Conservation (phyloP, 2,113 vertebrate species). For the Hippoglossus stenolepis region DNA sequence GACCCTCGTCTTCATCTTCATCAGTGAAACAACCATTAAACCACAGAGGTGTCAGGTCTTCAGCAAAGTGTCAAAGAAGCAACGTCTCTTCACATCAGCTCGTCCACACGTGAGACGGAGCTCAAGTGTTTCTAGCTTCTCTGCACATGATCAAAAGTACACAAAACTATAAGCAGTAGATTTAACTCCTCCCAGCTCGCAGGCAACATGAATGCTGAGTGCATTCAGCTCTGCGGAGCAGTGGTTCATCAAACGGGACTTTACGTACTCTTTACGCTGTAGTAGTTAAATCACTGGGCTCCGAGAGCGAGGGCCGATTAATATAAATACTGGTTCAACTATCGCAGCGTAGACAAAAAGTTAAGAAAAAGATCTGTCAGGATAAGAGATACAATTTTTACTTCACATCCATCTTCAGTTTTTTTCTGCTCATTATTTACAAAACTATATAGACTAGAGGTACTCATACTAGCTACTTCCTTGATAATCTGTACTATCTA, state of each 20-base stretch:
- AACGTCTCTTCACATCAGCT: constrained; percentile 23
- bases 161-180: constrained; percentile 41
- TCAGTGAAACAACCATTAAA: constrained; percentile 36
- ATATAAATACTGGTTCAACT: constrained; percentile 73
- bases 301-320: constrained; percentile 23
- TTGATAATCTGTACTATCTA: constrained; percentile 78
- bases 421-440: constrained; percentile 74
- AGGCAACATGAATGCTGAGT: not conserved
- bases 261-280: not conserved
- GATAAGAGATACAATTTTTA: constrained; percentile 65
- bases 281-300: constrained; percentile 44
- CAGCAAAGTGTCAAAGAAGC: constrained; percentile 37
- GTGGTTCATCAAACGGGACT: constrained; percentile 15
- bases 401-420: constrained; percentile 72
- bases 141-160: constrained; percentile 47
- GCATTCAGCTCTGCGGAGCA: constrained; percentile 12
- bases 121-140: constrained; percentile 60
- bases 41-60: constrained; percentile 22
- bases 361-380: constrained; percentile 59
- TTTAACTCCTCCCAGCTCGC: constrained; percentile 14
- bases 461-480: constrained; percentile 81
- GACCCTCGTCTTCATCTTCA: constrained; percentile 34
- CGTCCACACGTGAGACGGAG: not conserved
- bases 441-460: constrained; percentile 80
- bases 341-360: constrained; percentile 66